Evolutionary conservation across 2,797 vertebrate species (phyloP), one percentile per base, ranked within the genome.

Genomic region (Hapalemur alaotrensis): DNA sequence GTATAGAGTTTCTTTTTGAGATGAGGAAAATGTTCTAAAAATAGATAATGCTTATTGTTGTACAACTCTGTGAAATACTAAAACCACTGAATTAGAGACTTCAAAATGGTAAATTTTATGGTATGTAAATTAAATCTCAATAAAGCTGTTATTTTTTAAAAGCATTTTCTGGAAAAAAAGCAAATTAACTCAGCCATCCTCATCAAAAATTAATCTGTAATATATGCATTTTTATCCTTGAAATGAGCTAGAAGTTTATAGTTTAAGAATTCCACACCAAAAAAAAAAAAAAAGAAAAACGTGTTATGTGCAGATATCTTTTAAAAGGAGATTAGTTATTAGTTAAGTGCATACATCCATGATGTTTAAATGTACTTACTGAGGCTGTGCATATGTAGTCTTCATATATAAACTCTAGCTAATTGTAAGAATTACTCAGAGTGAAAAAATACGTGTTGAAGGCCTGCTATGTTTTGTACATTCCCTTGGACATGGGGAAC

Each of bases 51-150:
- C 14, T n/a, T 65, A n/a, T n/a, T 65, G 7, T 65, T 65, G 63
- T 65, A 65, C 54, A 90, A 78, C 32, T 79, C 59, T 54, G 61
- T 87, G 41, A 95, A 94, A 93, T 93, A 46, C 79, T 79, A 92
- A 96, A 70, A 35, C 57, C 32, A 50, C 63, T 78, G 70, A 92
- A 41, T 43, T 89, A 13, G 48, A n/a, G 72, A 90, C 52, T 82
- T 86, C 81, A 41, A 87, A 95, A 80, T 80, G 25, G 22, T 72
- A 43, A 70, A 69, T 92, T 89, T 92, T 92, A 80, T 87, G 88
- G 30, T 69, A 86, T 82, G 22, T 86, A 90, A 73, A 67, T 80
- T 93, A 30, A 15, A 87, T 69, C 54, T 92, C 17, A 84, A 35
- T 70, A 80, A 81, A 69, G 14, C 59, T 46, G 17, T 75, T 63